Evolutionary conservation across 1,140 invertebrate species (phyloP).

Genomic region (Capitella teleta): DNA sequence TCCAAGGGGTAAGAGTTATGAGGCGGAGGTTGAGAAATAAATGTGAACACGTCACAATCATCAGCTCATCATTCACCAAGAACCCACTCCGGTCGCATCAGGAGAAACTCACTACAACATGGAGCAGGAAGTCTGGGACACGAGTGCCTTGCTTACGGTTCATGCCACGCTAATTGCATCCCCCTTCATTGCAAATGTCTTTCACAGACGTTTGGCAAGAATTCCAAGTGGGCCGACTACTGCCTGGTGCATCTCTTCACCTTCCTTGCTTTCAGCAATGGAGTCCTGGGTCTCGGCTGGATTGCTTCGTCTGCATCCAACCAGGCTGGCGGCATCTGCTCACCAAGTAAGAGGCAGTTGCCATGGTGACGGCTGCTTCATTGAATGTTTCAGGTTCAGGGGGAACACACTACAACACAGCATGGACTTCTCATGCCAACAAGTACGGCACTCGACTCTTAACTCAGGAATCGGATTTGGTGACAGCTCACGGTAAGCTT

Average conservation of each 20-base stretch:
- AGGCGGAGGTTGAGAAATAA: too few relatives aligned
- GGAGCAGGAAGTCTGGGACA: conserved; percentile 84
- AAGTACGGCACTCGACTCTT: conserved; percentile 89
- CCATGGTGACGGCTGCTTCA: neutral
- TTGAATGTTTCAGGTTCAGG: neutral
- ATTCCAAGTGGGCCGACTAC: conserved; percentile 59
- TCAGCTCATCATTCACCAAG: conserved; percentile 57
- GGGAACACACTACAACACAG: conserved; percentile 65
- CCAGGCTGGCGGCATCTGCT: conserved; percentile 90
- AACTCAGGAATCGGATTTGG: conserved; percentile 84
- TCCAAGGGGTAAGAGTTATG: conserved; percentile 14
- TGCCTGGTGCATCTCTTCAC: conserved; percentile 94
- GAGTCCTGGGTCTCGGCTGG: conserved; percentile 87
- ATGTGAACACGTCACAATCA: too few relatives aligned
- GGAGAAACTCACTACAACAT: conserved; percentile 88
- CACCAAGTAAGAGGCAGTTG: conserved; percentile 56
- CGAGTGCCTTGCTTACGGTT: conserved; percentile 76
- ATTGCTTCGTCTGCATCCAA: conserved; percentile 82
- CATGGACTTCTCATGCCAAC: conserved; percentile 78
- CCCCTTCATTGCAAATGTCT: conserved; percentile 14
- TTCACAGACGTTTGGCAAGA: conserved; percentile 75
- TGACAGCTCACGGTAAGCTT: conserved; percentile 70
- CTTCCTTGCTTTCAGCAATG: conserved; percentile 87
- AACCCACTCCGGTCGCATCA: conserved; percentile 63
- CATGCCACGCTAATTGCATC: neutral